Percentiles rank a stretch among this genome's conserved stretches.
These are phyloP conservation scores for Littorina saxatilis DNA, from an alignment of 1,140 invertebrate genomes.

Conservation along the genomic window DNA sequence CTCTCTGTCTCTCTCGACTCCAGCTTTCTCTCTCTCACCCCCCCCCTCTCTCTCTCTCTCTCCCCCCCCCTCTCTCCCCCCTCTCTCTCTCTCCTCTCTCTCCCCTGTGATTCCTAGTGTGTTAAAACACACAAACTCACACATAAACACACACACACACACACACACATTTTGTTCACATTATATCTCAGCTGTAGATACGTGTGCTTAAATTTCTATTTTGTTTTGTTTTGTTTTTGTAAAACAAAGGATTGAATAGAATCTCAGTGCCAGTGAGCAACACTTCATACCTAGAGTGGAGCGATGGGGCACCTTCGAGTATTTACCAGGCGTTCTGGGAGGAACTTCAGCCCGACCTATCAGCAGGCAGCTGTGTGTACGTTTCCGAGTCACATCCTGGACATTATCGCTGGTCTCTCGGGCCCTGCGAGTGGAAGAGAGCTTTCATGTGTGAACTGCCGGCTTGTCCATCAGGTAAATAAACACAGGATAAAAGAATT, in stretches of 20 bases:
- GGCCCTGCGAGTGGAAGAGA: conserved; percentile 41
- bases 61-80: background rate
- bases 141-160: too few relatives aligned
- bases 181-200: background rate
- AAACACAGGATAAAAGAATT: too few relatives aligned
- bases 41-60: background rate
- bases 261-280: background rate
- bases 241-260: conserved; percentile 9
- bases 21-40: background rate
- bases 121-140: too few relatives aligned
- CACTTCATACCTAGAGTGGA: conserved; percentile 27
- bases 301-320: conserved; percentile 34
- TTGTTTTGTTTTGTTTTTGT: background rate
- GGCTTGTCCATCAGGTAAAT: conserved; percentile 51
- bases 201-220: background rate
- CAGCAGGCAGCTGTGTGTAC: conserved; percentile 33
- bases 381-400: conserved; percentile 10
- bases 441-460: conserved; percentile 46
- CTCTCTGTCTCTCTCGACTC: background rate
- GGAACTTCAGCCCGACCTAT: conserved; percentile 35
- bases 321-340: conserved; percentile 41
- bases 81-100: background rate
- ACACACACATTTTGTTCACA: too few relatives aligned
- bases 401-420: conserved; percentile 38
- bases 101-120: background rate